These are phyloP conservation scores for Cataglyphis livida DNA, from an alignment of 2,888 invertebrate species.

Conservation along the genomic window DNA sequence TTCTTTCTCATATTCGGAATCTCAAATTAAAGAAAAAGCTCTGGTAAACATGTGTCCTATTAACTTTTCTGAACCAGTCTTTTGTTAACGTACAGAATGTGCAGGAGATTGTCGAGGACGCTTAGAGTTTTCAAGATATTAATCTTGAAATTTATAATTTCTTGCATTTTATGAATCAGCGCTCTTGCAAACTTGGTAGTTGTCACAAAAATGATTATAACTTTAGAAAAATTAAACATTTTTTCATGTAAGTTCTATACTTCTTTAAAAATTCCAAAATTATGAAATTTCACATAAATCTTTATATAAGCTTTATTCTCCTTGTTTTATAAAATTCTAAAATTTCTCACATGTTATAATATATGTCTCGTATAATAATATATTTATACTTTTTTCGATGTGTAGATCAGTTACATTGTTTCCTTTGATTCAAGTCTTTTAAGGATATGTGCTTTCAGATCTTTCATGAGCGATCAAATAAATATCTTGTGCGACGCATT, in stretches of 20 bases:
- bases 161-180: background rate
- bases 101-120: background rate
- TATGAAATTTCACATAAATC: background rate
- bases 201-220: background rate
- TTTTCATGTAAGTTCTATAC: background rate
- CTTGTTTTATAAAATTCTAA: background rate
- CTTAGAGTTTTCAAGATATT: background rate
- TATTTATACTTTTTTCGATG: background rate
- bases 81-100: background rate
- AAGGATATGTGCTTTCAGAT: conserved; percentile 23
- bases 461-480: conserved; percentile 51
- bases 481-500: conserved; percentile 47
- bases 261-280: background rate
- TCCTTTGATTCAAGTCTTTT: background rate
- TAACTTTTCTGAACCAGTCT: background rate
- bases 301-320: background rate
- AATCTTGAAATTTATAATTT: background rate
- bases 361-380: background rate
- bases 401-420: background rate
- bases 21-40: background rate
- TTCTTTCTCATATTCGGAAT: background rate
- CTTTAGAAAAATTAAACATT: background rate
- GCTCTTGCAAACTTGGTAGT: background rate
- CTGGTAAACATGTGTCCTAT: background rate
- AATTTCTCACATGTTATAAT: background rate